Percentiles rank a stretch among this genome's conserved stretches.
Evolutionary conservation across 64 coral and sea anemone genomes (phyloP).

Genomic region (Acropora yongei): DNA sequence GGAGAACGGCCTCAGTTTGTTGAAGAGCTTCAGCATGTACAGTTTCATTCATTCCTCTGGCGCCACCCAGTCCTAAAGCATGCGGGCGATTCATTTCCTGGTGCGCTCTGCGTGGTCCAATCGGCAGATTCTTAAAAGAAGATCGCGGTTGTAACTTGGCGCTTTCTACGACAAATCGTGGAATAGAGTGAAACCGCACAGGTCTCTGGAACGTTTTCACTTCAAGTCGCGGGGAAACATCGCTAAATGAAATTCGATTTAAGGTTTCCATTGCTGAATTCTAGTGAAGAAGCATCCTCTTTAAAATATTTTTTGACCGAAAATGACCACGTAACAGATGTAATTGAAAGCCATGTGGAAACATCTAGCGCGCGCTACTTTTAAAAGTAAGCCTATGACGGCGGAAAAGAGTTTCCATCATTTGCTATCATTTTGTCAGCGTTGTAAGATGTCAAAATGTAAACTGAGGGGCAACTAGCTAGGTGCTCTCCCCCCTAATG

Average conservation of each 20-base stretch:
- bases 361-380: neutral
- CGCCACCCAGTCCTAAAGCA: constrained; percentile 9
- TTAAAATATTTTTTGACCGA: neutral
- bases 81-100: constrained; percentile 4
- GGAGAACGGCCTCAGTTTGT: neutral
- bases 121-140: neutral
- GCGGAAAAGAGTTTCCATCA: too few species aligned
- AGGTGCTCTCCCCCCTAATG: too few species aligned
- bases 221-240: neutral
- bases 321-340: constrained; percentile 3
- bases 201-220: neutral
- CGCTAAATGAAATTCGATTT: neutral
- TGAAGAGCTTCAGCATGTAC: neutral
- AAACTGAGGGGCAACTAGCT: too few species aligned
- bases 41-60: constrained; percentile 15
- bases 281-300: neutral
- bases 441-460: too few species aligned
- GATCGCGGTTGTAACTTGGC: neutral
- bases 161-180: neutral
- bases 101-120: neutral
- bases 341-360: neutral
- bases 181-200: constrained; percentile 11
- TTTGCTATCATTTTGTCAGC: too few species aligned
- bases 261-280: neutral
- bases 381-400: too few species aligned